These are phyloP conservation scores for Serranus cabrilla DNA, from an alignment of 2,797 vertebrate species.

Conservation along the genomic window DNA sequence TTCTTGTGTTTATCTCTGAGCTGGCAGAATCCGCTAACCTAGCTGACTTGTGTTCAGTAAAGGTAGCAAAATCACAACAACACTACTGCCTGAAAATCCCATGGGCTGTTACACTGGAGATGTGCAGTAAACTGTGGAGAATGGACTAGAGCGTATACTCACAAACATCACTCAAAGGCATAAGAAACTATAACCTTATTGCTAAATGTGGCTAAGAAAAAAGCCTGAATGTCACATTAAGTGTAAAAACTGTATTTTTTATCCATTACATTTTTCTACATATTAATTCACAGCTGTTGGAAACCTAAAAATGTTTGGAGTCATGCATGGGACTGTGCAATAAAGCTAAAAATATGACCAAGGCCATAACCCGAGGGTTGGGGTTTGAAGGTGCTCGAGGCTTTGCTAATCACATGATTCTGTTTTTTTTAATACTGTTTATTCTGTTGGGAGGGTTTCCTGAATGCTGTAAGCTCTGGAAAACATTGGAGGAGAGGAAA, in stretches of 20 bases:
- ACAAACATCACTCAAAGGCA: slow-evolving; percentile 11
- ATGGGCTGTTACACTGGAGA: neutral
- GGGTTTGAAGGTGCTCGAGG: neutral
- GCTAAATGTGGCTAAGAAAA: neutral
- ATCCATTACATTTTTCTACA: neutral
- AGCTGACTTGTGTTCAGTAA: neutral
- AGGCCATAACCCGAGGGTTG: neutral
- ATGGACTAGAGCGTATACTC: neutral
- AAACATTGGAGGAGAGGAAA: neutral
- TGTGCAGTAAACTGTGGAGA: slow-evolving; percentile 19
- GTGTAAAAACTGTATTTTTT: neutral
- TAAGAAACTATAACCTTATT: neutral
- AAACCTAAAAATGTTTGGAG: neutral
- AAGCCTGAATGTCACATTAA: neutral
- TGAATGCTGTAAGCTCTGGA: neutral
- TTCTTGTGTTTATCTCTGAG: slow-evolving; percentile 5
- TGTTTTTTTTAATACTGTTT: neutral
- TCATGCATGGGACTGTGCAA: neutral
- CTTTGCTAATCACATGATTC: neutral
- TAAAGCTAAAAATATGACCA: neutral
- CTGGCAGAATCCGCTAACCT: slow-evolving; percentile 8
- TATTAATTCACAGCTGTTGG: neutral
- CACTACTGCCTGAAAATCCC: slow-evolving; percentile 16
- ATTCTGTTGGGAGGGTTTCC: slow-evolving; percentile 6
- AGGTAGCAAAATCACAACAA: slow-evolving; percentile 24